Evolutionary conservation across 2,797 vertebrate species (phyloP).

Genomic region (Hybognathus amarus): DNA sequence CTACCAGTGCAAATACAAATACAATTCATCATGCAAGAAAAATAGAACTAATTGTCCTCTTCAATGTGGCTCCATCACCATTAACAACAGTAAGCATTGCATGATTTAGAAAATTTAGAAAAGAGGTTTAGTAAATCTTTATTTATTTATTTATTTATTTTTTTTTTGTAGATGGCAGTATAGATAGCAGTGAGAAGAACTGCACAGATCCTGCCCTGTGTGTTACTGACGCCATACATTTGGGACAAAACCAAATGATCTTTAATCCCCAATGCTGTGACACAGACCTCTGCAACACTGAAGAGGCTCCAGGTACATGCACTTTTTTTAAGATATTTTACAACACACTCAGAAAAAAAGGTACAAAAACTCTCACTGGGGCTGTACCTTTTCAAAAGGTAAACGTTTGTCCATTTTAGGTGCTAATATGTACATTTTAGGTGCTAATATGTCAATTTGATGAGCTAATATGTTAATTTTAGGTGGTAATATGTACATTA

Average conservation of each 20-base stretch:
- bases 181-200: neutral
- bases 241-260: neutral
- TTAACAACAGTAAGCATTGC: neutral
- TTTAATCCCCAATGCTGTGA: neutral
- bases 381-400: too few species aligned
- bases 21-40: conserved; percentile 8
- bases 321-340: neutral
- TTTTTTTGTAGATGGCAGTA: neutral
- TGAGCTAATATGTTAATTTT: too few species aligned
- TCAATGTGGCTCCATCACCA: conserved; percentile 7
- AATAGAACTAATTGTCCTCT: conserved; percentile 9
- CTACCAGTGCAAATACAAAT: neutral
- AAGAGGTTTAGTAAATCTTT: neutral
- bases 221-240: neutral
- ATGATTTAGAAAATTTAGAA: neutral
- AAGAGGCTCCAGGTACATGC: neutral
- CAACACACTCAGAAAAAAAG: too few species aligned
- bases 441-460: too few species aligned
- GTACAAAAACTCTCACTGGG: too few species aligned
- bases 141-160: too few species aligned
- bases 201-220: conserved; percentile 20
- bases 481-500: too few species aligned
- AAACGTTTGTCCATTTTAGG: too few species aligned
- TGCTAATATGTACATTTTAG: too few species aligned
- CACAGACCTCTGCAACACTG: neutral